Conservation (phyloP, 1,140 invertebrate species). For the Brachystomella parvula region DNA sequence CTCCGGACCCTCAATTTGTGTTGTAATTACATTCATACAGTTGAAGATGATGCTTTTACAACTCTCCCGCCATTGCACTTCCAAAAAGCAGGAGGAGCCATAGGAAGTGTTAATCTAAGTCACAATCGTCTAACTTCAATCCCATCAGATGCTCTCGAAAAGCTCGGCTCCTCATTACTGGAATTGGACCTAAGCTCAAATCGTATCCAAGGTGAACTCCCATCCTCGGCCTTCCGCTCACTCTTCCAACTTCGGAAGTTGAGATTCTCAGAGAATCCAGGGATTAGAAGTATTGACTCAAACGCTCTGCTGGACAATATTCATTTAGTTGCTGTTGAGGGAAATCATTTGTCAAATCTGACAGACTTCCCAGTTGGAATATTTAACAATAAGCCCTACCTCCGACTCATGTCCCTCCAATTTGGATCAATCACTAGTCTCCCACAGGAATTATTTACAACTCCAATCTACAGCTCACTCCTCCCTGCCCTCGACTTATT, state of each 20-base stretch:
- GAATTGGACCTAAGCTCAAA: slow-evolving; percentile 67
- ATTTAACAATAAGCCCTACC: slow-evolving; percentile 65
- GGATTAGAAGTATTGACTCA: slow-evolving; percentile 58
- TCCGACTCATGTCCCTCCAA: slow-evolving; percentile 59
- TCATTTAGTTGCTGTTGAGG: slow-evolving; percentile 63
- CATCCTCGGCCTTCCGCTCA: slow-evolving; percentile 67
- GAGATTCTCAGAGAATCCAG: slow-evolving; percentile 49
- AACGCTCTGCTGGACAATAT: slow-evolving; percentile 74
- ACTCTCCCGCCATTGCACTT: neutral
- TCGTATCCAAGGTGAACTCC: slow-evolving; percentile 55
- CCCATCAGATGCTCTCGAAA: slow-evolving; percentile 63
- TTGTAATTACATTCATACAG: slow-evolving; percentile 35
- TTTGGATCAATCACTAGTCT: slow-evolving; percentile 24
- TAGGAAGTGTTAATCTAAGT: slow-evolving; percentile 56
- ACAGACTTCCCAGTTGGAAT: slow-evolving; percentile 58
- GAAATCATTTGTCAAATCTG: slow-evolving; percentile 66
- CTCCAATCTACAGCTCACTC: slow-evolving; percentile 17
- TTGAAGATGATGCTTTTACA: slow-evolving; percentile 30
- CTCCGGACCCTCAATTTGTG: slow-evolving; percentile 30
- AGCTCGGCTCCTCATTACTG: slow-evolving; percentile 59
- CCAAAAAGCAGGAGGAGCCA: neutral
- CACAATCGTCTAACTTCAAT: slow-evolving; percentile 71
- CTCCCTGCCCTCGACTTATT: slow-evolving; percentile 49
- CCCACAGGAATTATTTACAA: slow-evolving; percentile 23
- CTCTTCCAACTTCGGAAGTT: slow-evolving; percentile 66